A percentile compares a stretch with the other conserved stretches of the same genome.
Conservation (phyloP, 2,113 vertebrate species). For the Nothocercus julius region DNA sequence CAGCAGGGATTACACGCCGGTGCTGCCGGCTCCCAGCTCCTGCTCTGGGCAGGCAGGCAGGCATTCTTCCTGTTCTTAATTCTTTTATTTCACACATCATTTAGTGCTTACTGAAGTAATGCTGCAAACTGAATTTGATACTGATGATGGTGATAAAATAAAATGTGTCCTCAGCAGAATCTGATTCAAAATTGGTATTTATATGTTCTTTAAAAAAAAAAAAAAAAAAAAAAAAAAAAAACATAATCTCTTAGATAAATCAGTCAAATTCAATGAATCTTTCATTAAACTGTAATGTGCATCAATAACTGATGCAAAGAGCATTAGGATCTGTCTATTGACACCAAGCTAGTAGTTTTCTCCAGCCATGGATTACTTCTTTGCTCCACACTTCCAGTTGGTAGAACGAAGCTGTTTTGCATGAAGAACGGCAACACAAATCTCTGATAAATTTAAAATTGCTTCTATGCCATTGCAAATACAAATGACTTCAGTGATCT, state of each 20-base stretch:
- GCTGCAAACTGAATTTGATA: not conserved
- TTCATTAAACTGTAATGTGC: not conserved
- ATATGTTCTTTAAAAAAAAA: not conserved
- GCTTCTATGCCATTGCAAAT: not conserved
- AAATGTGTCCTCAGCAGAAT: not conserved
- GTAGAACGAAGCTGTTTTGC: not conserved
- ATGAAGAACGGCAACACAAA: not conserved
- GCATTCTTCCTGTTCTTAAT: not conserved
- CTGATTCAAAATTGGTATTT: not conserved
- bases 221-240: not conserved
- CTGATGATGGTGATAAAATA: not conserved
- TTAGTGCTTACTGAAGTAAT: not conserved
- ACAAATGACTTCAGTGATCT: not conserved
- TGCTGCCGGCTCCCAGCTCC: not conserved
- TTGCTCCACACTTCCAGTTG: not conserved
- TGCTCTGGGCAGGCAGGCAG: not conserved
- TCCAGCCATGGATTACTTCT: not conserved
- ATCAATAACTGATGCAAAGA: not conserved
- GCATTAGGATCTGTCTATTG: not conserved
- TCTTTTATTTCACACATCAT: not conserved
- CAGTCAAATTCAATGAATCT: not conserved
- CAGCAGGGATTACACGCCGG: not conserved
- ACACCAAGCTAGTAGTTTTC: not conserved
- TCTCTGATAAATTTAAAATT: not conserved
- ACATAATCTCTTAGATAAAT: not conserved